Conservation (phyloP, 1,140 invertebrate species). For the Stenopsyche tienmushanensis region DNA sequence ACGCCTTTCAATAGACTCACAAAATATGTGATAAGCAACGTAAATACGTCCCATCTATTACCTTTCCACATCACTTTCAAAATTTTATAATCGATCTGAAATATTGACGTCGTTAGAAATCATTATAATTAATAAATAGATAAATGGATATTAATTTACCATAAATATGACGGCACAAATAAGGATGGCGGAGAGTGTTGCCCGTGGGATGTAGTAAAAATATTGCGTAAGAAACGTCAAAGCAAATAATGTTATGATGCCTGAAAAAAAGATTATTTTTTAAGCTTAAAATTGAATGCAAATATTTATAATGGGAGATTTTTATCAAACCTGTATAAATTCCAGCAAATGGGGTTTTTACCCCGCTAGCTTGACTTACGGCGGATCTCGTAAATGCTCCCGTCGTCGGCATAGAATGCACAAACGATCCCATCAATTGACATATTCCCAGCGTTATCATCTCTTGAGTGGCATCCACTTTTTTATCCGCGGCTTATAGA, state of each 20-base stretch:
- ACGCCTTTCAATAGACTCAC: slow-evolving; percentile 77
- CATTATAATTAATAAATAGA: background rate
- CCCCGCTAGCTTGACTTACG: slow-evolving; percentile 74
- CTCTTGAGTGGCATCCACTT: slow-evolving; percentile 71
- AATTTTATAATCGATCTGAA: slow-evolving; percentile 66
- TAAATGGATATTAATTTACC: slow-evolving; percentile 55
- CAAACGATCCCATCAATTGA: slow-evolving; percentile 72
- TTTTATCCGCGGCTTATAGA: slow-evolving; percentile 56
- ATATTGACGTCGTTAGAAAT: background rate
- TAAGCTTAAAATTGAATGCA: background rate
- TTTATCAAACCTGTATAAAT: slow-evolving; percentile 63
- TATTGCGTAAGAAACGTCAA: slow-evolving; percentile 77
- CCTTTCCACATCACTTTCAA: slow-evolving; percentile 72
- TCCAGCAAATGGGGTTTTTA: slow-evolving; percentile 72
- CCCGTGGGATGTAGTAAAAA: slow-evolving; percentile 80
- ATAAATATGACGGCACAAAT: slow-evolving; percentile 87
- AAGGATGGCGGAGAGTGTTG: slow-evolving; percentile 77
- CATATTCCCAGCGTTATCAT: slow-evolving; percentile 72
- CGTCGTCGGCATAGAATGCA: slow-evolving; percentile 75
- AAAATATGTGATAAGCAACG: slow-evolving; percentile 76
- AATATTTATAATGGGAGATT: background rate
- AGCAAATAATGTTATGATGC: slow-evolving; percentile 61
- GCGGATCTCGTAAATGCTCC: slow-evolving; percentile 79
- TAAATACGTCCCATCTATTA: slow-evolving; percentile 66
- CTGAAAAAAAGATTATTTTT: slow-evolving; percentile 52